Base-by-base conservation (phyloP, 2,113 vertebrate genomes). In the Verasper variegatus region DNA sequence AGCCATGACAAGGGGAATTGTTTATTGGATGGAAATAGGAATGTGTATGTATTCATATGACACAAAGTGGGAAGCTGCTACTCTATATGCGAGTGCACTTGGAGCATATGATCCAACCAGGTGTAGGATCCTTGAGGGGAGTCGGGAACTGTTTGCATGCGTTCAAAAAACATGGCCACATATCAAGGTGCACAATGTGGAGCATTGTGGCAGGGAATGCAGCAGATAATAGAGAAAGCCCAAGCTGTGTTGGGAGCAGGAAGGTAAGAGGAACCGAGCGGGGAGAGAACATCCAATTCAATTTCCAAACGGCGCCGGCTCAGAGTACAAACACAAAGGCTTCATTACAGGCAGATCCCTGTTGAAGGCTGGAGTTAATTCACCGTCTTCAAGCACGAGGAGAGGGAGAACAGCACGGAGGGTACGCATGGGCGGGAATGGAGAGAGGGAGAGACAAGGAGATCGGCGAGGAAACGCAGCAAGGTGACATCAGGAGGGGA, bases 271-370 rank as follows among this genome's bases (percentile, higher is more conserved):
- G 88, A 91, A 87, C 84, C 26, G 83, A 90, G 89, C 82, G 62
- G 40, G 71, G 80, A 86, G 83, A 88, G 83, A 86, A 89, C 91
- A 92, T 92, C 86, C 91, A 83, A 90, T 93, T 92, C 88, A 90
- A 93, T 94, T 93, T 89, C 12, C 26, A 89, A 85, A 78, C 55
- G 59, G 87, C 71, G 71, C 82, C 88, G 86, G 89, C 87, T 89
- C 87, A 86, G 77, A 87, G 92, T 91, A 82, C 90, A 94, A 92
- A 93, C 92, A 93, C 91, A 94, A 93, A 91, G 85, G 86, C 78
- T 92, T 94, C 88, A 92, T 94, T 91, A 88, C 85, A 83, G 82
- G 62, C 77, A 70, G 82, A 89, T 92, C 88, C 76, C 83, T 67
- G 83, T 81, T 87, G 87, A 92, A 89, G 67, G 84, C 76, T 81